Base-by-base conservation (phyloP, 2,797 vertebrate genomes). In the Eurystomus glaucurus region DNA sequence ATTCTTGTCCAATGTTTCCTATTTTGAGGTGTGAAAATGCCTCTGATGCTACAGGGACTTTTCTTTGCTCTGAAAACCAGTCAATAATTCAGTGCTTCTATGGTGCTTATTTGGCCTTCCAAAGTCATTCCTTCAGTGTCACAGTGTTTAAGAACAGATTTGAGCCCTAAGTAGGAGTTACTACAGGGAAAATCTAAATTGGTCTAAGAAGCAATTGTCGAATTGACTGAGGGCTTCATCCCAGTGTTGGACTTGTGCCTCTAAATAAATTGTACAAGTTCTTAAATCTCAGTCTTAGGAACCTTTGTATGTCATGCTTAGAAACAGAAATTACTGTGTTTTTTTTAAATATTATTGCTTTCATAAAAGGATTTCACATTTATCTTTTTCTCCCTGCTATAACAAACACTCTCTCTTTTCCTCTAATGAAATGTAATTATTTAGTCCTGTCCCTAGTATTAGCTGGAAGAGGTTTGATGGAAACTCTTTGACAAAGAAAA, bases 401-500 rank as follows among this genome's bases (percentile, higher is more conserved):
- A 79, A 94, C 69, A 26, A 51, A 28, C n/a, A 14, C 16, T 35
- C 3, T 72, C 19, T 89, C 18, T 37, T 84, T 71, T 83, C 51
- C 92, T 93, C 93, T 97, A 93, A 98, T 25, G 71, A 97, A 97
- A 88, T 94, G 37, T 84, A 78, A 97, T 90, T 92, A 74, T 94
- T 97, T 64, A 98, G 98, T 81, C 98, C 98, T 84, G 93, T 98
- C 88, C 98, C 98, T 29, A 97, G 71, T 21, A 98, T 98, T 74
- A 98, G 90, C 91, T 98, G 98, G 98, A 98, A 62, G 77, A 98
- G 96, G 54, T 86, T 97, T 95, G 97, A 98, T 83, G 98, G 98
- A 77, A 97, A 52, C 11, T 46, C 96, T 45, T 43, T 98, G 90
- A 29, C 97, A 86, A 97, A 87, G 91, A 98, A 98, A 96, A 94